These are phyloP conservation scores for Rhopalosiphum nymphaeae DNA, from an alignment of 2,888 invertebrate species.

Conservation along the genomic window DNA sequence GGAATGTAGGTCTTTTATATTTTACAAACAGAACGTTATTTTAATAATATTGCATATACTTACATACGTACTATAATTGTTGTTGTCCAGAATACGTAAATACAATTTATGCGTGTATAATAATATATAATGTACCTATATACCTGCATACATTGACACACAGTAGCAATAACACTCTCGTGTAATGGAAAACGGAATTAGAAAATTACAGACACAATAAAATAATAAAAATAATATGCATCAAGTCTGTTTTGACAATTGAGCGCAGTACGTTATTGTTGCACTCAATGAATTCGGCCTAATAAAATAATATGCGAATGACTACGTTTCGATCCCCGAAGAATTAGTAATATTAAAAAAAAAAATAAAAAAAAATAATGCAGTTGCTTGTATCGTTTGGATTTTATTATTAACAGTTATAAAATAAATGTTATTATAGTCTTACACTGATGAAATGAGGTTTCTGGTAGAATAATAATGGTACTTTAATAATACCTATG, in stretches of 20 bases:
- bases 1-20: neutral
- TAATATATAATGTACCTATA: neutral
- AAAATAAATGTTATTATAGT: neutral
- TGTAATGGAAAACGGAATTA: neutral
- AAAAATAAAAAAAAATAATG: no score
- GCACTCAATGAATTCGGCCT: neutral
- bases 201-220: neutral
- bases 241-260: constrained; percentile 8
- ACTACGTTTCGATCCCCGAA: neutral
- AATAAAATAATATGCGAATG: constrained; percentile 10
- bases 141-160: neutral
- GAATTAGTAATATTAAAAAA: neutral
- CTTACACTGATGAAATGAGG: neutral
- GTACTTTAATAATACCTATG: neutral
- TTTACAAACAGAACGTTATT: neutral
- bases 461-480: neutral
- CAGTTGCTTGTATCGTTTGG: neutral
- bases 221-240: neutral
- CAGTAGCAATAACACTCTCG: neutral
- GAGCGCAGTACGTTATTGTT: neutral
- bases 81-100: neutral
- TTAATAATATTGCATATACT: neutral
- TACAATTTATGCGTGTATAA: neutral
- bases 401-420: neutral
- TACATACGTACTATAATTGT: neutral